A percentile compares a stretch with the other conserved stretches of the same genome.
These are phyloP conservation scores for Troides aeacus DNA, from an alignment of 2,888 invertebrate species.

Conservation along the genomic window DNA sequence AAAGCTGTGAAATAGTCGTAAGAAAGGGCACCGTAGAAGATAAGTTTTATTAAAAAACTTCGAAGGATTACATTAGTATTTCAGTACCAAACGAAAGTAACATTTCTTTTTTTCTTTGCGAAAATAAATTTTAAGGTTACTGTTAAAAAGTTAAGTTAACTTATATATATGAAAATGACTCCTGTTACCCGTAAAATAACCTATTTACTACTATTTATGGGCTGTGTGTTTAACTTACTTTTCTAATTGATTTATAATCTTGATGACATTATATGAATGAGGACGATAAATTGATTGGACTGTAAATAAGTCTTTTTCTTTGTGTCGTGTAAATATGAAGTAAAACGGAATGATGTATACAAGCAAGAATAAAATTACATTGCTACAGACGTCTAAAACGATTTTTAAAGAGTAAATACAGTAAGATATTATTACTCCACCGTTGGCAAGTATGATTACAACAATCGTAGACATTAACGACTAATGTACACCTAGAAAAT, in stretches of 20 bases:
- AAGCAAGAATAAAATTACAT: neutral
- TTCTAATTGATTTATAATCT: neutral
- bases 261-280: neutral
- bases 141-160: constrained; percentile 1
- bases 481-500: neutral
- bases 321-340: neutral
- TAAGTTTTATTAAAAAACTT: constrained; percentile 28
- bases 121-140: neutral
- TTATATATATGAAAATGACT: neutral
- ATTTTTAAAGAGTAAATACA: neutral
- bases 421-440: neutral
- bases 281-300: neutral
- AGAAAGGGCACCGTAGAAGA: constrained; percentile 4
- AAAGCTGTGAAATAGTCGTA: constrained; percentile 9
- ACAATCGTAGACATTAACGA: neutral
- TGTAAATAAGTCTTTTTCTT: neutral
- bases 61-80: constrained; percentile 16
- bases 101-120: neutral
- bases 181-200: neutral
- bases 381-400: neutral
- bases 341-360: no score
- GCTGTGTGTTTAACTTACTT: no score
- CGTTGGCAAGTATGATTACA: neutral
- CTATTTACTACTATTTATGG: no score
- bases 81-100: constrained; percentile 9